Evolutionary conservation across 2,888 invertebrate species (phyloP), one percentile per base, ranked within the genome.

Genomic region (Exocentrus adspersus): DNA sequence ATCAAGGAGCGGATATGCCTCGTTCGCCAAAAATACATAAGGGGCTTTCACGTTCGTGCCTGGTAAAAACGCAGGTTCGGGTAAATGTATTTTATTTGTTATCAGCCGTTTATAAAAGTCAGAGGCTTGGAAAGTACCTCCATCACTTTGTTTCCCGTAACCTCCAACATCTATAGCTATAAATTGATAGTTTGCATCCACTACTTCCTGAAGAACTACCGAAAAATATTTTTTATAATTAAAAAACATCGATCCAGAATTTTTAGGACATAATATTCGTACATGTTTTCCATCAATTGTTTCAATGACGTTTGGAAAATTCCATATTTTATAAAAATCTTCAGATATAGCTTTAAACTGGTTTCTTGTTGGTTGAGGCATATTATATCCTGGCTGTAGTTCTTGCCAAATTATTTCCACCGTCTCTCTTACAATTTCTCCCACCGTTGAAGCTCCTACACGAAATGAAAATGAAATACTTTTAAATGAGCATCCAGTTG

Each of bases 61-160:
- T 30, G 73, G 72, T 19, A 75, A 60, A 48, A 24, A 21, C 24
- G 41, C 14, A 14, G 50, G 62, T 16, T 63, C 45, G 7, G 68
- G 65, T 24, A 70, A 57, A 16, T 59, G 46, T 16, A 70, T 53
- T 62, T 51, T 16, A 2, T 59, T 53, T 42, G 52, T 45, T 51
- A 41, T 32, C 32, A 67, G 30, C 32, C 51, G 54, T 58, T 43
- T 28, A 45, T 41, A 72, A 43, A 75, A 19, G 12, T 46, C 24
- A 42, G 67, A 69, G 12, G 64, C 30, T 10, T 62, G 53, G 48
- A 73, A 66, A 28, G 69, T 72, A 54, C 71, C 68, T 6, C 72
- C 70, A 60, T 73, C 72, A 52, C 73, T 70, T 59, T 72, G 71
- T 67, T 73, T 75, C 2, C 72, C 70, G 45, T 67, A 75, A 4